Evolutionary conservation across 1,140 invertebrate species (phyloP), one percentile per base, ranked within the genome.

Genomic region (Cotesia glomerata): DNA sequence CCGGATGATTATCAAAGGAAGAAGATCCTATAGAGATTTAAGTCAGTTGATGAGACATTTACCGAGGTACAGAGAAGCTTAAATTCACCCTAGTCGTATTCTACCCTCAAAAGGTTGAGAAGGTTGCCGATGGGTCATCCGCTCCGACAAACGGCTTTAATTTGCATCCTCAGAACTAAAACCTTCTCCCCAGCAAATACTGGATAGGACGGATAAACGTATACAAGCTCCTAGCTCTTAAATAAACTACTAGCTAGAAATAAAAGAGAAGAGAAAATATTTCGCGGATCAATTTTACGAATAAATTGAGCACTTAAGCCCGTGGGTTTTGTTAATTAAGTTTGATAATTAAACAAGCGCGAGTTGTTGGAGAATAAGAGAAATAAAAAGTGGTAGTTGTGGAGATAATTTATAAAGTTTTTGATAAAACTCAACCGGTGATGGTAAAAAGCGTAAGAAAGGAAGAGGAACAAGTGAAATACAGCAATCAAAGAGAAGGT

Each of bases 31-130:
- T 61, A 18, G 59, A 32, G 59, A 18, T 61, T 61, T 32, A 18
- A 61, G 16, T 61, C 32, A 26, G 18, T 61, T 61, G 11, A 18
- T 61, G 59, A 61, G 59, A 61, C 59, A 61, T 18, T 32, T 61
- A 61, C 7, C 59, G 32, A 61, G 59, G 32, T 61, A 61, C 32
- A 61, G 59, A 32, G 59, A 32, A 26, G 59, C 59, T 61, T 61
- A 61, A 61, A 32, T 32, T 32, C 59, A 61, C 59, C 59, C 32
- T 61, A 13, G 59, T 26, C 32, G 32, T 4, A 61, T 35, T 32
- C 59, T 4, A 32, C 11, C 59, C 32, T 61, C 16, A 14, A 58
- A 18, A 58, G 18, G 56, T 16, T n/a, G 32, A 13, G 39, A 45
- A 45, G 7, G 39, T 45, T 45, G 39, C 39, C 39, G 39, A 45